Base-by-base conservation (phyloP, 2,888 invertebrate species). In the Agrenia bidenticulata region DNA sequence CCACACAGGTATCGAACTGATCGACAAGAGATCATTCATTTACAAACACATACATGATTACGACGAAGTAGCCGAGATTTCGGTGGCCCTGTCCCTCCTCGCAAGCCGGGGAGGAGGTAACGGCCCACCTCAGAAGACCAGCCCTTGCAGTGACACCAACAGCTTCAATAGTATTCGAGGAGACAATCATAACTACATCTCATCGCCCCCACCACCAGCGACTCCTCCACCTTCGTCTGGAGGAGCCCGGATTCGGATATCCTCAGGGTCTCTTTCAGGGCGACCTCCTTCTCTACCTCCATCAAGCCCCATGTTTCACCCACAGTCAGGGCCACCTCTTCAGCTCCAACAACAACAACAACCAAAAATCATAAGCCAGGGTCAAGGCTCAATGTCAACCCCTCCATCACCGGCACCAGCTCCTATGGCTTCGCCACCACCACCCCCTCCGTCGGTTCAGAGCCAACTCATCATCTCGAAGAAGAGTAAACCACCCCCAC, bases 21-120 rank as follows among this genome's bases (percentile, higher is more conserved):
- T 72, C 50, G 67, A 72, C 41, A 72, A 65, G 19, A 67, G 65
- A 24, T 69, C 69, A 1, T 56, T 56, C 63, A 51, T 72, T 27
- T 72, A 64, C 60, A 64, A 69, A 45, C 69, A 69, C 53, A 69
- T 72, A n/a, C 69, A 67, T 53, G 69, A 69, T 51, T 69, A 63
- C 54, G 69, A 72, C 11, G 72, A 72, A 54, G 69, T 72, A 0
- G 64, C 51, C 1, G 72, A 69, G 63, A 69, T 72, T 24, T 64
- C 69, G 42, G 67, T 66, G 15, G 62, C 69, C 11, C 62, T 72
- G 24, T 67, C 64, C 60, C 63, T 69, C 19, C 41, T 72, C 5
- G 64, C 63, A 9, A 66, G 64, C 32, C 63, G 55, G 53, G 63
- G 59, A 21, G 17, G 61, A 42, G 39, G 57, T 59, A 19, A 23